Base-by-base conservation (phyloP, 1,140 invertebrate genomes). In the Hesperophylax magnus region DNA sequence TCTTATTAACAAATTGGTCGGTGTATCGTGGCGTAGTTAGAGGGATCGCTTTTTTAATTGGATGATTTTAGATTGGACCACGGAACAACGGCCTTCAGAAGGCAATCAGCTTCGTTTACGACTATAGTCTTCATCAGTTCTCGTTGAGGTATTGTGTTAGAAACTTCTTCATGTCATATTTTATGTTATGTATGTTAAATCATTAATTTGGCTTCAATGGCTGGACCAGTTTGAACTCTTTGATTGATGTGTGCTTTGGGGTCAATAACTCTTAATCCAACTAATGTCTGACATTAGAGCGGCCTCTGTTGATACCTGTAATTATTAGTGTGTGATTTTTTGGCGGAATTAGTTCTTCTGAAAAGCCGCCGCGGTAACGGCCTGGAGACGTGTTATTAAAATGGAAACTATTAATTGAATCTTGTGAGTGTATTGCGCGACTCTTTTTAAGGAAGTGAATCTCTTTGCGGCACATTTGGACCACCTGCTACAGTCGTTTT, bases 261-360 rank as follows among this genome's bases (percentile, higher is more conserved):
- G 22, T 65, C 61, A 31, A 24, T 65, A 65, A 65, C 61, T 17
- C 27, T 24, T 65, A 65, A 65, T 31, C 61, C 61, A 17, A 8
- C 61, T 27, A 65, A 65, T 65, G 24, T 6, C 61, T 17, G 27
- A 65, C 27, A 65, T 65, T 65, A 65, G 61, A 27, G 61, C 61
- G 61, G 61, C 27, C 61, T 27, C 27, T 65, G 61, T 65, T 65
- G 61, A 65, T 65, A 65, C 61, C 61, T 14, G 24, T 65, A 65
- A 65, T 65, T 65, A 65, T 34, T 34, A 34, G 20, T 20, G 27
- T 65, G 61, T 65, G 61, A 65, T 27, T 65, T 34, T 63, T 65
- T 65, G 61, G 61, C 61, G 61, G 61, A 65, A 65, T 65, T 27
- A 17, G 61, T 65, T 8, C 34, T 34, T 65, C 61, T 65, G 9